phyloP scores from a whole-genome alignment of 2,888 invertebrate genomes.

The Leptarthrus brevirostris region DNA sequence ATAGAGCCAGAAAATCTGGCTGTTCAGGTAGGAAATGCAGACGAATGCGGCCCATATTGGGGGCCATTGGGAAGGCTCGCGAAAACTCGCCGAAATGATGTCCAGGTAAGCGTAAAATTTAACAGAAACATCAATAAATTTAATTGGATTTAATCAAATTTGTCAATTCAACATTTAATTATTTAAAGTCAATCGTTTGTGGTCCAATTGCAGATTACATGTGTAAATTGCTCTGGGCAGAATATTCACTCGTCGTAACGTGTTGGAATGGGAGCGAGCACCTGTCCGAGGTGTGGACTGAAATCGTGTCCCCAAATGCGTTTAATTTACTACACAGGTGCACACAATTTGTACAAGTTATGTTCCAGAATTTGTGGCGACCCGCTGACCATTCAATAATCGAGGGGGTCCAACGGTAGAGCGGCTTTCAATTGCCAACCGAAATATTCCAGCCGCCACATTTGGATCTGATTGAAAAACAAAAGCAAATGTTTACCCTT shows the following conservation, averaged over 20 bases:
- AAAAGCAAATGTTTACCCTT: constrained; percentile 49
- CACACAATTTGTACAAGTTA: constrained; percentile 44
- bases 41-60: background rate
- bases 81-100: constrained; percentile 53
- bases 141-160: constrained; percentile 63
- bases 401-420: background rate
- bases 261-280: background rate
- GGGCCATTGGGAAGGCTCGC: constrained; percentile 50
- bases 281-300: constrained; percentile 19
- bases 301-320: constrained; percentile 46
- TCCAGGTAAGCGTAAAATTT: constrained; percentile 57
- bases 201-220: constrained; percentile 57
- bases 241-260: constrained; percentile 12
- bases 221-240: constrained; percentile 56
- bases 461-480: constrained; percentile 48
- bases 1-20: constrained; percentile 48
- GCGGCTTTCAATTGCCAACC: constrained; percentile 45
- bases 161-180: constrained; percentile 63
- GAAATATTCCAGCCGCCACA: constrained; percentile 30
- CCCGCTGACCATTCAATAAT: constrained; percentile 47
- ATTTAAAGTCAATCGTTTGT: constrained; percentile 63
- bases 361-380: constrained; percentile 42
- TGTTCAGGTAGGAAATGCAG: constrained; percentile 9
- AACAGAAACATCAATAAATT: constrained; percentile 59
- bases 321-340: constrained; percentile 51